Conservation (phyloP, 37 sponge, comb jelly and placozoan species). For the Axinella damicornis region DNA sequence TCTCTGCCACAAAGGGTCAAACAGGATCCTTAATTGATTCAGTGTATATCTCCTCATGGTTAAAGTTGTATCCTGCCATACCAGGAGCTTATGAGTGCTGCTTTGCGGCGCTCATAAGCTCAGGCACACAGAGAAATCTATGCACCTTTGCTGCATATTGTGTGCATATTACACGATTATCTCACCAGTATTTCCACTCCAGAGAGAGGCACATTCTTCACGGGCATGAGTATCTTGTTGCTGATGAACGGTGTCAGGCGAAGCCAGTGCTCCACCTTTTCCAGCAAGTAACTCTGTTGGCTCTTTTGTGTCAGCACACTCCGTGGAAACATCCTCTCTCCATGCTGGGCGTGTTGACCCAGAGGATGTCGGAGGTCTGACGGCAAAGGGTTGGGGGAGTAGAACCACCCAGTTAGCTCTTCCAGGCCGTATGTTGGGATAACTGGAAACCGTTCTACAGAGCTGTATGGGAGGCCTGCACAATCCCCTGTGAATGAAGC, state of each 20-base stretch:
- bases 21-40: too few species aligned
- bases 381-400: not conserved
- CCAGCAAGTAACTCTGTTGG: not conserved
- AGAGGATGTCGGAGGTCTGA: not conserved
- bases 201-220: too few species aligned
- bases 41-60: too few species aligned
- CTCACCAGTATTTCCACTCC: not conserved
- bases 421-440: constrained; percentile 67
- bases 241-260: not conserved
- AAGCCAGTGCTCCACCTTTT: not conserved
- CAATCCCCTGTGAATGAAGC: constrained; percentile 39
- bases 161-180: too few species aligned
- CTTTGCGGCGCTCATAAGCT: too few species aligned
- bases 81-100: too few species aligned
- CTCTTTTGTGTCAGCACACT: not conserved
- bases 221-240: too few species aligned
- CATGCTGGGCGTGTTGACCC: not conserved
- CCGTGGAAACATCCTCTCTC: not conserved
- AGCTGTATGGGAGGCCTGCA: constrained; percentile 53
- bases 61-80: too few species aligned
- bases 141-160: too few species aligned
- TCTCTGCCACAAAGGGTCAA: too few species aligned
- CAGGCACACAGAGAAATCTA: too few species aligned
- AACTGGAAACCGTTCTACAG: constrained; percentile 58
- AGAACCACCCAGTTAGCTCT: constrained; percentile 45